phyloP scores from a whole-genome alignment of 2,113 vertebrate genomes.

The Pomatostomus ruficeps region DNA sequence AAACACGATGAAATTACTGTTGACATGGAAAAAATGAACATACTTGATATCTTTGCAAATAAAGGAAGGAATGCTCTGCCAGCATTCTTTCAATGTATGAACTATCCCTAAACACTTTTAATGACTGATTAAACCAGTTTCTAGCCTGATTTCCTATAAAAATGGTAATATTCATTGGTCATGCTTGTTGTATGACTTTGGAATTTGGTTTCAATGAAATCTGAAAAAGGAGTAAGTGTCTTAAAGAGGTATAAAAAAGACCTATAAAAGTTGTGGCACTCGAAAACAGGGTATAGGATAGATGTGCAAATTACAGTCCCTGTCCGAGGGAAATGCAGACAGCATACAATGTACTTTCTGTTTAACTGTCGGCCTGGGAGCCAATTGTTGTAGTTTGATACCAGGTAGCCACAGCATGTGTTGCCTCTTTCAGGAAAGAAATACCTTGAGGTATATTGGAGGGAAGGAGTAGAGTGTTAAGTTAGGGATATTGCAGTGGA shows the following conservation, averaged over 20 bases:
- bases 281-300: accelerated
- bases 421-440: not conserved
- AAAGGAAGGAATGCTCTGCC: not conserved
- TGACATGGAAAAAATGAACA: not conserved
- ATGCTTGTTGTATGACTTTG: not conserved
- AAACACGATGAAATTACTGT: not conserved
- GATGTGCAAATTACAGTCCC: not conserved
- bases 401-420: not conserved
- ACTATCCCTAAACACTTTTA: not conserved
- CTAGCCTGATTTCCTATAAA: not conserved
- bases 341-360: not conserved
- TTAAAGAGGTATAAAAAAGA: not conserved
- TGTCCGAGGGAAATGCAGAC: not conserved
- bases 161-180: not conserved
- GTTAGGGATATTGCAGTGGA: not conserved
- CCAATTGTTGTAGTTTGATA: accelerated
- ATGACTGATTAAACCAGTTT: not conserved
- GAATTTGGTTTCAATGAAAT: not conserved
- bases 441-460: not conserved
- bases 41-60: not conserved
- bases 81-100: not conserved
- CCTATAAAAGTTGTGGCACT: not conserved
- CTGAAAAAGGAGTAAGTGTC: not conserved
- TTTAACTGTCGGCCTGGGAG: not conserved
- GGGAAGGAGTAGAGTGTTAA: not conserved